Evolutionary conservation across 2,797 vertebrate genomes (phyloP).

Genomic region (Microctenopoma stevenorrisi): DNA sequence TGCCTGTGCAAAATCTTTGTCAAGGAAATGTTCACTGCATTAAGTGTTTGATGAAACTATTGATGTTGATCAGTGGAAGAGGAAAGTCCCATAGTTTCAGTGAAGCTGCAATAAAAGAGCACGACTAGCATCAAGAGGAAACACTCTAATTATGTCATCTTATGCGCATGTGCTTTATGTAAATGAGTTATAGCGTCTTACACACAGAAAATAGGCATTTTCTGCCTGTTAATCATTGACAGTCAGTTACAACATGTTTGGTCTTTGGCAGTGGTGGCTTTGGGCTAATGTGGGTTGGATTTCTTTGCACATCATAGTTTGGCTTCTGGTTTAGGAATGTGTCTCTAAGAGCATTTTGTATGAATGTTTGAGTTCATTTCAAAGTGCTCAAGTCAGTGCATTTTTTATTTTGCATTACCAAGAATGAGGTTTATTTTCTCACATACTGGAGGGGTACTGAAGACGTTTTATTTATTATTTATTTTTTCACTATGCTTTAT

Average conservation of each 20-base stretch:
- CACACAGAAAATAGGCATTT: conserved; percentile 11
- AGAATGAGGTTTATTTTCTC: conserved; percentile 3
- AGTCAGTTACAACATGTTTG: background rate
- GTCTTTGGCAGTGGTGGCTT: background rate
- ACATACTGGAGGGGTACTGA: background rate
- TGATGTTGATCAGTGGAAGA: background rate
- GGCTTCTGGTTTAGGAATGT: background rate
- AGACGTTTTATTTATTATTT: conserved; percentile 22
- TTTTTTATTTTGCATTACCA: background rate
- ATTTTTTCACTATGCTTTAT: conserved; percentile 23
- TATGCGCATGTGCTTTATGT: background rate
- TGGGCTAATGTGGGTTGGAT: conserved; percentile 5
- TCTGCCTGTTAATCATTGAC: conserved; percentile 5
- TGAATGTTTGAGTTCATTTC: conserved; percentile 1
- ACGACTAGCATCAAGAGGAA: background rate
- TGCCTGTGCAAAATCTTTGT: background rate
- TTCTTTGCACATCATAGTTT: conserved; percentile 8
- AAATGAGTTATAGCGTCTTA: background rate
- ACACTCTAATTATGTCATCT: background rate
- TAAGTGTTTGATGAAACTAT: background rate
- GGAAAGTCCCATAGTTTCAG: background rate
- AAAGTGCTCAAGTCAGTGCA: conserved; percentile 12
- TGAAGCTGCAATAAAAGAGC: background rate
- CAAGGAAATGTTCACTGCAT: background rate
- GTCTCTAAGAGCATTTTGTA: background rate